These are phyloP conservation scores for Nylanderia fulva DNA, from an alignment of 1,140 invertebrate genomes.

Conservation along the genomic window DNA sequence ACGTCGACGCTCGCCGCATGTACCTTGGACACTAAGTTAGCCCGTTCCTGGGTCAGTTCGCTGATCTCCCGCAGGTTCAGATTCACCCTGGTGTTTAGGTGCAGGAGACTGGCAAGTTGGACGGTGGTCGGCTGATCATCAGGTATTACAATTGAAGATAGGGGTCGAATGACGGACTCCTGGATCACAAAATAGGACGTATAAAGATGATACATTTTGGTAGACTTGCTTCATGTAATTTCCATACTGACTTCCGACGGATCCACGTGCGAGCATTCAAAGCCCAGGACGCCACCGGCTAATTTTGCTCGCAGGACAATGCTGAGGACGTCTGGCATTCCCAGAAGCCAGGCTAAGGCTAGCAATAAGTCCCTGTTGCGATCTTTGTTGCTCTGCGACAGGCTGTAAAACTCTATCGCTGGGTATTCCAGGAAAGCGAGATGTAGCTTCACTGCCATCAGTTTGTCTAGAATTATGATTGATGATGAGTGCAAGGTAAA, in stretches of 20 bases:
- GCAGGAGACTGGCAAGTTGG: conserved; percentile 71
- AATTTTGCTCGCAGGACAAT: conserved; percentile 68
- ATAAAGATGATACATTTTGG: not conserved
- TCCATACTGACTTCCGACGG: not conserved
- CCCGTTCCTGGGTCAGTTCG: conserved; percentile 76
- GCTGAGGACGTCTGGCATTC: conserved; percentile 71
- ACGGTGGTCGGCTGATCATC: not conserved
- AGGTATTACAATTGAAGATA: not conserved
- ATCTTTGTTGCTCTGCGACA: conserved; percentile 37
- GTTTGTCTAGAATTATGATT: conserved; percentile 71
- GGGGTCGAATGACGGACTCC: not conserved
- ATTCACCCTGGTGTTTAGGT: conserved; percentile 77
- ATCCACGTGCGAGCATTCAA: conserved; percentile 54
- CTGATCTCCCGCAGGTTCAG: conserved; percentile 80
- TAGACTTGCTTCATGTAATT: not conserved
- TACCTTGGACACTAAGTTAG: conserved; percentile 75
- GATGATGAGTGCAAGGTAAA: not conserved
- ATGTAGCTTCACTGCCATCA: conserved; percentile 74
- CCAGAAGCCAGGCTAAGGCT: conserved; percentile 78
- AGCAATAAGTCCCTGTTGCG: conserved; percentile 73
- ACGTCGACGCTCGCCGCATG: conserved; percentile 73
- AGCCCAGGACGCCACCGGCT: conserved; percentile 64
- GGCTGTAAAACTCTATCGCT: conserved; percentile 75
- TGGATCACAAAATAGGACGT: not conserved
- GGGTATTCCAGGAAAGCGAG: conserved; percentile 79